phyloP scores from a whole-genome alignment of 2,888 invertebrate species.

The Synanthedon andrenaeformis region DNA sequence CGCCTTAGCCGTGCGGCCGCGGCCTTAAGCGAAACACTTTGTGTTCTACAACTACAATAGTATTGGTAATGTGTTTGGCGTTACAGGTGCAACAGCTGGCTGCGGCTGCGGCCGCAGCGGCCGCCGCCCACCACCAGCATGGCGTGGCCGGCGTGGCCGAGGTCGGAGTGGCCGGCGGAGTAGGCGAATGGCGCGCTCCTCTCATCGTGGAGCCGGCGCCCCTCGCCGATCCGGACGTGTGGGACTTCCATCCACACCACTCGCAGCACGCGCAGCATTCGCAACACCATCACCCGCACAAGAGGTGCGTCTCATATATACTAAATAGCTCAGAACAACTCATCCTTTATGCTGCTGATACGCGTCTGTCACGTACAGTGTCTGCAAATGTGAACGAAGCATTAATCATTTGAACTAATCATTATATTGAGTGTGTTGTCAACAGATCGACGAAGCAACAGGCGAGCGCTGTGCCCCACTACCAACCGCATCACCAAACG shows the following conservation, averaged over 20 bases:
- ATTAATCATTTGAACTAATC: too few relatives aligned
- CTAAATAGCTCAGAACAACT: neutral
- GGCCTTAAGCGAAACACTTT: neutral
- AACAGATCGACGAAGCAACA: constrained; percentile 64
- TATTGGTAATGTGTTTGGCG: neutral
- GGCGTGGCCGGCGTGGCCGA: constrained; percentile 68
- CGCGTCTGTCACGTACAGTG: too few relatives aligned
- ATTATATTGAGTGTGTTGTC: constrained; percentile 3
- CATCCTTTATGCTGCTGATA: neutral
- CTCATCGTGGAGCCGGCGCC: constrained; percentile 82
- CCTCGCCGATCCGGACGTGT: constrained; percentile 52
- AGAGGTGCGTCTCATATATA: neutral
- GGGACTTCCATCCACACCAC: constrained; percentile 44
- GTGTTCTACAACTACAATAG: neutral
- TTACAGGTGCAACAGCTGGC: constrained; percentile 80
- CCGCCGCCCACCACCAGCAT: constrained; percentile 83
- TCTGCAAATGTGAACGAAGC: too few relatives aligned
- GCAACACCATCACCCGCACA: neutral
- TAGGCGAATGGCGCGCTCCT: constrained; percentile 84
- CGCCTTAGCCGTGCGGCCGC: too few relatives aligned
- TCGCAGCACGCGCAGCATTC: constrained; percentile 19
- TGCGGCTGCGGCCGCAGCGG: constrained; percentile 82
- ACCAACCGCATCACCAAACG: constrained; percentile 59
- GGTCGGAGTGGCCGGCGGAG: constrained; percentile 27
- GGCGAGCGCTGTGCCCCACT: constrained; percentile 53